Base-by-base conservation (phyloP, 2,888 invertebrate species). In the Esperia sulphurella region DNA sequence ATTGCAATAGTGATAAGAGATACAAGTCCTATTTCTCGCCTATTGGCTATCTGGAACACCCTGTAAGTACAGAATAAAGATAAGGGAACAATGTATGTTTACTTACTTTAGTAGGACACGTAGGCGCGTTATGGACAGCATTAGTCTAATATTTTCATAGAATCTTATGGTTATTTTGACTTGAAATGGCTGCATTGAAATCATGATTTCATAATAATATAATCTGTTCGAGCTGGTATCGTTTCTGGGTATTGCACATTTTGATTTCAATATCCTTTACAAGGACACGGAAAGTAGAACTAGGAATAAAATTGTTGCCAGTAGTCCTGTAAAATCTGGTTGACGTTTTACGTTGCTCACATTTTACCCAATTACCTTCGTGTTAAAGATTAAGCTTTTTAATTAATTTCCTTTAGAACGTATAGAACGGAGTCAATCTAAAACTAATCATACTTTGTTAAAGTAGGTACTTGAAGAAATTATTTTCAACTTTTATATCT, bases 81-180 rank as follows among this genome's bases (percentile, higher is more conserved):
- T 61, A 64, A 64, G 62, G 52, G 54, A 49, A 56, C 54, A 59
- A 60, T 63, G 64, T 59, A 57, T 59, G 52, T 50, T 54, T 59
- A 55, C 53, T 55, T 55, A 58, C 56, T 60, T 64, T 57, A 63
- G 65, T 61, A 44, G 57, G 33, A 53, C 56, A 60, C 66, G 80
- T 82, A 72, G 80, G 81, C 67, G 78, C 52, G 45, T 71, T 68
- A 72, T 70, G 59, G 65, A 61, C 61, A 63, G 72, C 71, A 61
- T 56, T 64, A 60, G 49, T 48, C 58, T 62, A 70, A 72, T 78
- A 75, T 71, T 74, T 75, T 71, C 68, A 60, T 64, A 64, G 58
- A 53, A 63, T 72, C 61, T 70, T 69, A 69, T 65, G 53, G 55
- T 57, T 55, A 59, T 59, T 59, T 52, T 49, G 53, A 53, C 56